Percentiles rank a stretch among this genome's conserved stretches.
Conservation (phyloP, 2,888 invertebrate species). For the Colostygia pectinataria region DNA sequence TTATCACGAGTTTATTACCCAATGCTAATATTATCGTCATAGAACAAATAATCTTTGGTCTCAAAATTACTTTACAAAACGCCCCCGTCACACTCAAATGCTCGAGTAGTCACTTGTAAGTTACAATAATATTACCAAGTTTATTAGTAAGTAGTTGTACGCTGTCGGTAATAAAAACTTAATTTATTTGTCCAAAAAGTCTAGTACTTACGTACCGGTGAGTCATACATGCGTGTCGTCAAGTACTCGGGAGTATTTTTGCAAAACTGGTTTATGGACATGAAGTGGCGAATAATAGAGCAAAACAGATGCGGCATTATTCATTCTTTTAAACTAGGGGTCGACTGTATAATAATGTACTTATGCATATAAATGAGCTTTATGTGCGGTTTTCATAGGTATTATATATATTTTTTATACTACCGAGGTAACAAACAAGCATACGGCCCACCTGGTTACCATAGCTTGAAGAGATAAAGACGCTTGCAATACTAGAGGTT, state of each 20-base stretch:
- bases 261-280: conserved; percentile 49
- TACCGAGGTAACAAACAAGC: no score
- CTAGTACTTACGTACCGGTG: conserved; percentile 31
- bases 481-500: no score
- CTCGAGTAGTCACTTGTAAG: conserved; percentile 4
- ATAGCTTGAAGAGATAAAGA: no score
- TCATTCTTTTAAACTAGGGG: no score
- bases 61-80: background rate
- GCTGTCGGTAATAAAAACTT: conserved; percentile 33
- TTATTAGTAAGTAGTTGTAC: conserved; percentile 4
- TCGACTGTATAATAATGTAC: no score
- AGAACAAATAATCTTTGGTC: background rate
- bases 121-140: conserved; percentile 12
- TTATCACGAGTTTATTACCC: background rate
- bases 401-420: no score
- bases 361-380: no score
- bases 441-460: no score
- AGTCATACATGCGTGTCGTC: conserved; percentile 48
- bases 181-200: conserved; percentile 48
- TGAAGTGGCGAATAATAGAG: conserved; percentile 35
- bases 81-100: conserved; percentile 1
- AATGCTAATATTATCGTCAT: background rate
- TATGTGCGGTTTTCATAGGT: no score
- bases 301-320: conserved; percentile 36
- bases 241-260: conserved; percentile 42